Evolutionary conservation across 2,888 invertebrate species (phyloP), one percentile per base, ranked within the genome.

Genomic region (Biston betularia): DNA sequence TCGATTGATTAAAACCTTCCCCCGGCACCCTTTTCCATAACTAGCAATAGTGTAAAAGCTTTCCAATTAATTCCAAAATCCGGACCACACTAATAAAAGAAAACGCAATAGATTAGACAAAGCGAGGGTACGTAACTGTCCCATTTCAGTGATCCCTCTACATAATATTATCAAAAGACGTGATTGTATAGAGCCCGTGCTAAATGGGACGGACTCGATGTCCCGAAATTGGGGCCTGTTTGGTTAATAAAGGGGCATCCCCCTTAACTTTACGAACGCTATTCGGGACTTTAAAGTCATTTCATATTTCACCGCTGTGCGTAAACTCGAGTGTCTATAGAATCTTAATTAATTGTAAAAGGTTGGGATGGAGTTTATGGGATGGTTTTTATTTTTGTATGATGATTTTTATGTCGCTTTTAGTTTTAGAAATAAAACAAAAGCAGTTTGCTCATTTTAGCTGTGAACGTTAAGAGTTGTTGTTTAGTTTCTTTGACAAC

Each of bases 211-310:
- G 68, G 66, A 73, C 66, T 68, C 59, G 65, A 70, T 73, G 70
- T 58, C 45, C 67, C 58, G 52, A 68, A 68, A 71, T 71, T 70
- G 61, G 73, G 71, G 68, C 85, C 82, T 84, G 79, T 78, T 77
- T 75, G 77, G 75, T 80, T 85, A 84, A 85, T 86, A 52, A 52
- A 84, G 81, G 84, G 72, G 77, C 73, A 72, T 77, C 69, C 74
- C 70, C 44, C 69, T 68, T 46, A 62, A 71, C 65, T 71, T 71
- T 68, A 66, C 65, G 65, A 62, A 62, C 60, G 57, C 56, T 59
- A 62, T 66, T 72, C 49, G 63, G 68, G 62, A 66, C 60, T 66
- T 66, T 55, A 48, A 63, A 69, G 69, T 69, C 56, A 60, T 73
- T 69, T 68, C 46, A 71, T 69, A 60, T 64, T 68, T 66, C 57